These are phyloP conservation scores for Ceyx erithaca DNA, from an alignment of 2,797 vertebrate genomes.

Conservation along the genomic window DNA sequence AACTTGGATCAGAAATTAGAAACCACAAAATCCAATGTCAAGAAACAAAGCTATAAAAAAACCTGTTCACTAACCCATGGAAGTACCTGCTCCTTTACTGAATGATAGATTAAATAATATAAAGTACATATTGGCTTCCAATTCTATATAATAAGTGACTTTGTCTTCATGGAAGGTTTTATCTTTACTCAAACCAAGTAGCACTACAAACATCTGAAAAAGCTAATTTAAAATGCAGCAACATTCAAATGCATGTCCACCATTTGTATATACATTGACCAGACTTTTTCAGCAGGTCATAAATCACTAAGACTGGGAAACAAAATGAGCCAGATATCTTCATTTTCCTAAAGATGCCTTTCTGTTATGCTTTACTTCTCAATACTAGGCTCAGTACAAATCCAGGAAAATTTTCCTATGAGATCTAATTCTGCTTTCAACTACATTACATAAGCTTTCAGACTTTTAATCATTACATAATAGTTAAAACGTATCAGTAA, in stretches of 20 bases:
- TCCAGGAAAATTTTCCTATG: neutral
- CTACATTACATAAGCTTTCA: neutral
- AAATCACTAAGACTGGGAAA: neutral
- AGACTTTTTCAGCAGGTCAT: neutral
- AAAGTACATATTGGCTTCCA: neutral
- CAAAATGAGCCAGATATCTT: rapidly evolving
- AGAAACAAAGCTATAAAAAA: neutral
- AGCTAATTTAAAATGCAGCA: neutral
- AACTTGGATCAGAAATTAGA: neutral
- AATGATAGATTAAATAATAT: neutral
- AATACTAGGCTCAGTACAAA: neutral
- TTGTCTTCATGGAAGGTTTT: neutral
- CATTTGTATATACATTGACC: neutral
- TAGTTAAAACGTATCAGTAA: neutral
- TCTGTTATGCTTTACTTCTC: neutral
- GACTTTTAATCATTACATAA: neutral
- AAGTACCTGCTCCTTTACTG: neutral
- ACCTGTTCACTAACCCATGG: neutral
- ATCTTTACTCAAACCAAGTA: neutral
- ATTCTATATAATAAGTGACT: neutral
- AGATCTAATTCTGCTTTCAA: neutral
- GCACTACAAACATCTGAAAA: neutral
- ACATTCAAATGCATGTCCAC: neutral
- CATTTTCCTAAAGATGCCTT: neutral
- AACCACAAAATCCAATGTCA: neutral